A percentile compares a stretch with the other conserved stretches of the same genome.
These are phyloP conservation scores for Accipiter virgatus DNA, from an alignment of 2,113 vertebrate genomes.

Conservation along the genomic window DNA sequence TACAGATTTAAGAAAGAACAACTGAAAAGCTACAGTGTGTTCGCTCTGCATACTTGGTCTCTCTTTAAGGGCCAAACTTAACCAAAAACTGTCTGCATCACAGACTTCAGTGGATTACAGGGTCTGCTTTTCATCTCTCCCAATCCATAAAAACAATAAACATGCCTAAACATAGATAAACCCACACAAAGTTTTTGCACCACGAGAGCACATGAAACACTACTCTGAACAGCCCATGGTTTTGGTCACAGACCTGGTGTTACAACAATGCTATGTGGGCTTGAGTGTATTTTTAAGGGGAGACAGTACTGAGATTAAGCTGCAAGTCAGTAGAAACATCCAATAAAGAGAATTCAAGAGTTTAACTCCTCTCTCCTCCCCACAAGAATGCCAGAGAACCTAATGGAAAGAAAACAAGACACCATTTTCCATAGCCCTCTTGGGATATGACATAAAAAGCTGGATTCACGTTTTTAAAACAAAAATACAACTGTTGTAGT, in stretches of 20 bases:
- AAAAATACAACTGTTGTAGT: rapidly evolving
- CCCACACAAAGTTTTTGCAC: neutral
- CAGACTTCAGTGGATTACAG: neutral
- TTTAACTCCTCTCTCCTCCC: neutral
- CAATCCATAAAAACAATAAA: neutral
- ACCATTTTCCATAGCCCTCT: neutral
- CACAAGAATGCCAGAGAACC: neutral
- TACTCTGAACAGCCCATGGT: neutral
- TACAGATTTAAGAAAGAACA: neutral
- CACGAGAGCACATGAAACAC: neutral
- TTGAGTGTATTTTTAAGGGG: neutral
- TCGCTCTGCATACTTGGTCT: neutral
- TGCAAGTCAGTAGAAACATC: neutral
- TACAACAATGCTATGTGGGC: rapidly evolving
- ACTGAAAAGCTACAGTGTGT: neutral
- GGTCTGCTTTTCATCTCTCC: neutral
- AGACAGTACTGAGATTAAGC: neutral
- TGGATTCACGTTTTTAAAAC: neutral
- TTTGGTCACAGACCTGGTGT: neutral
- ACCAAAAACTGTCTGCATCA: neutral
- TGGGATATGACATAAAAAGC: neutral
- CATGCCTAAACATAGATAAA: neutral
- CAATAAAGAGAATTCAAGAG: neutral
- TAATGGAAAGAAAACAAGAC: neutral
- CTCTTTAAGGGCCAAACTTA: neutral